These are phyloP conservation scores for Tromatobia lineatoria DNA, from an alignment of 2,888 invertebrate genomes.

Conservation along the genomic window DNA sequence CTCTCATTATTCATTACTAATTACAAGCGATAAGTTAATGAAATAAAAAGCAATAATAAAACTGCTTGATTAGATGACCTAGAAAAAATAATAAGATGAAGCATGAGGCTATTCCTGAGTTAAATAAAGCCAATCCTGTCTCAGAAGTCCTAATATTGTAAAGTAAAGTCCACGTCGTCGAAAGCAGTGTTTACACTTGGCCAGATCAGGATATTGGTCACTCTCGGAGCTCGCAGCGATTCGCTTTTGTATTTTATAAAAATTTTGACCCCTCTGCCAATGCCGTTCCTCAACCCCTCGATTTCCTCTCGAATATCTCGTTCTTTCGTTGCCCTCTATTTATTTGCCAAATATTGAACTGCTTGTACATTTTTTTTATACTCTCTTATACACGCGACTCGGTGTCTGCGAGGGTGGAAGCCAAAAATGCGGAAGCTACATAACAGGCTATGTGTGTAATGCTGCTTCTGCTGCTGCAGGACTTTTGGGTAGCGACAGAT, in stretches of 20 bases:
- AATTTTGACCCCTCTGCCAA: constrained; percentile 61
- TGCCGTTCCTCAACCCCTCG: constrained; percentile 35
- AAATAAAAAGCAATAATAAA: background rate
- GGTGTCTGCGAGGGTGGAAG: constrained; percentile 28
- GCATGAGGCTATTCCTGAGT: background rate
- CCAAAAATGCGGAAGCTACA: constrained; percentile 54
- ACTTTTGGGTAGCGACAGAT: constrained; percentile 62
- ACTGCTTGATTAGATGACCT: background rate
- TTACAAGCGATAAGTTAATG: no score
- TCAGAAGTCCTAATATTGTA: constrained; percentile 31
- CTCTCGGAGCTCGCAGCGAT: constrained; percentile 71
- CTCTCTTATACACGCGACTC: constrained; percentile 20
- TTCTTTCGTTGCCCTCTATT: constrained; percentile 73
- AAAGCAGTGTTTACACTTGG: constrained; percentile 78
- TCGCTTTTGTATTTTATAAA: constrained; percentile 79
- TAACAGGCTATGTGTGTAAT: constrained; percentile 37
- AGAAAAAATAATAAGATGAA: background rate
- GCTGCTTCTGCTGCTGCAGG: constrained; percentile 22
- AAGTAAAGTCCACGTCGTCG: constrained; percentile 22
- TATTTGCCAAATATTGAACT: constrained; percentile 81
- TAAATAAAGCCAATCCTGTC: background rate
- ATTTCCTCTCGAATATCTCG: constrained; percentile 39
- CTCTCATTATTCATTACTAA: no score
- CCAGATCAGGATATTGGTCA: constrained; percentile 82
- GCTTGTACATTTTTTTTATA: constrained; percentile 57